Base-by-base conservation (phyloP, 1,140 invertebrate species). In the Atopsyche davidsoni region DNA sequence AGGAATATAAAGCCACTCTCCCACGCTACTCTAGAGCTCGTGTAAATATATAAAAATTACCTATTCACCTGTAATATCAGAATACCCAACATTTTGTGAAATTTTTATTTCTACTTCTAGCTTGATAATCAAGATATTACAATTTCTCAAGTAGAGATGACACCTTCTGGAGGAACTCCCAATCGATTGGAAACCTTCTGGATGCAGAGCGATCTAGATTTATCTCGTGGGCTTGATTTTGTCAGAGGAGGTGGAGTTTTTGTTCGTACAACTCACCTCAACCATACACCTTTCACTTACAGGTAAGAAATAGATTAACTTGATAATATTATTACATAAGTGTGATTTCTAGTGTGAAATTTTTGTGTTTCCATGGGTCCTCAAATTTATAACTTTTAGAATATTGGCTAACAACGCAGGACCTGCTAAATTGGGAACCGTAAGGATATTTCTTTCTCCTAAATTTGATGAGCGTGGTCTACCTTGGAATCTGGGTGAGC, bases 181-280 rank as follows among this genome's bases (percentile, higher is more conserved):
- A 85, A 87, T 63, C 59, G 60, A 0, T 57, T 87, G n/a, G 63
- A 64, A 40, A 87, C 85, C 1, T 81, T 79, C 62, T 89, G 86
- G 86, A 80, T 79, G 68, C 78, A 86, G 64, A 86, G 82, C 41
- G 79, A 83, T 18, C 67, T 89, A 25, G 81, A 89, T 58, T 60
- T 90, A 11, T 80, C 81, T 0, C 75, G 85, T 16, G 87, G 87
- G 3, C 71, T 89, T 35, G 86, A 89, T 63, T 89, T 89, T 60
- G 78, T 79, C 24, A 80, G 82, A 1, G 72, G 82, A 2, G 85
- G 85, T 17, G 65, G 78, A n/a, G 75, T 88, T 17, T 77, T 83
- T 35, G 83, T 83, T 0, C 52, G 69, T 23, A 76, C 87, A 62
- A 84, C 79, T 2, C 88, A 91, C 64, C 64, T 91, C 34, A 80